Evolutionary conservation across 2,113 vertebrate species (phyloP).

Genomic region (Emydura subglobosa): DNA sequence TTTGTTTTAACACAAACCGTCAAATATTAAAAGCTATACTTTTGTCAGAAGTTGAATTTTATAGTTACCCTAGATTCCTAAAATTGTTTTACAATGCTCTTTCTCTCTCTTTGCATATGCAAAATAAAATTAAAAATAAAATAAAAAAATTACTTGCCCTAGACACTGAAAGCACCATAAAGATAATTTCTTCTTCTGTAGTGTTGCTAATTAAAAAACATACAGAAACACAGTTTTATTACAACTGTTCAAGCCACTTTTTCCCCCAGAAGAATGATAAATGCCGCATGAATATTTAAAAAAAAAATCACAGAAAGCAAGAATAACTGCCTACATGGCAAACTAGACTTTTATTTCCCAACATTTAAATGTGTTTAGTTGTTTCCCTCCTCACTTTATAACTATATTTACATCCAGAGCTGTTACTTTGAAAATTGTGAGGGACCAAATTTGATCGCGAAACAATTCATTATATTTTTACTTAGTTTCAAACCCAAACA

Average conservation of each 20-base stretch:
- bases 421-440: slow-evolving; percentile 10
- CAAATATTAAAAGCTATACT: slow-evolving; percentile 82
- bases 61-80: slow-evolving; percentile 71
- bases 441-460: background rate
- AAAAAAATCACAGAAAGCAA: background rate
- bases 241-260: slow-evolving; percentile 72
- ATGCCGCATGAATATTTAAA: background rate
- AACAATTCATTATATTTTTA: background rate
- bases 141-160: slow-evolving; percentile 43
- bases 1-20: slow-evolving; percentile 86
- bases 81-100: slow-evolving; percentile 72
- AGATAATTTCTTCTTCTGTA: slow-evolving; percentile 60
- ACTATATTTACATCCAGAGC: background rate
- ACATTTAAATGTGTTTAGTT: background rate
- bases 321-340: background rate
- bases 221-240: slow-evolving; percentile 59
- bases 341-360: background rate
- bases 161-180: slow-evolving; percentile 56
- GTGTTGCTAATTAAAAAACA: slow-evolving; percentile 57
- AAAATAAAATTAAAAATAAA: background rate
- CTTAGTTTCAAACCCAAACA: background rate
- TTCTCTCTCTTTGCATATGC: background rate
- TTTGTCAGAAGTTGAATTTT: slow-evolving; percentile 78
- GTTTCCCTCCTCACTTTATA: background rate
- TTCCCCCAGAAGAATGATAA: background rate